Base-by-base conservation (phyloP, 2,113 vertebrate species). In the Psilopogon haemacephalus region DNA sequence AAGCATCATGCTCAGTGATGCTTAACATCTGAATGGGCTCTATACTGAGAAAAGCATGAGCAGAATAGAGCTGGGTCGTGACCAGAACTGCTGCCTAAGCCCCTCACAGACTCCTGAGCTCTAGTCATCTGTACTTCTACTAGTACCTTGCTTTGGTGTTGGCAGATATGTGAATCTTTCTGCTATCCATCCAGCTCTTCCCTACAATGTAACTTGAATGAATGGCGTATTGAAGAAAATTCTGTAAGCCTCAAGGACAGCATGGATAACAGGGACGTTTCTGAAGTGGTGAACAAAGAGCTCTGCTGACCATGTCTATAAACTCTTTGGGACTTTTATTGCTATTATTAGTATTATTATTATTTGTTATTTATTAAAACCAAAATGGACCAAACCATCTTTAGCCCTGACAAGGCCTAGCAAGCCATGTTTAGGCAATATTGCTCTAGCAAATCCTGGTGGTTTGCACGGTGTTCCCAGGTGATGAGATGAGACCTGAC, bases 201-300 rank as follows among this genome's bases (percentile, higher is more conserved):
- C 18, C 7, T 58, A 3, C 6, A 5, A 4, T 0, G 2, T 1
- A 1, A 9, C 6, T 64, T 50, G 68, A 54, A 17, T 30, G 28
- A 82, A 32, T 3, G 0, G 1, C 3, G 5, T 11, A 12, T 27
- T 52, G 20, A 32, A 16, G 50, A 50, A 35, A 55, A 9, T 12
- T 83, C 37, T n/a, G 38, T 77, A 30, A n/a, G 8, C 30, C 42
- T 0, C 9, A 27, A n/a, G 33, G 20, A 17, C 15, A 38, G n/a
- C 12, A 0, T 18, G 19, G 70, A 15, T 84, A 64, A 35, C 48
- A 4, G 20, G 8, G 15, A 3, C 27, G 6, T 46, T 12, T 75
- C 26, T 88, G n/a, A 73, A 80, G 27, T 54, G 44, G 60, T 86
- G 56, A 20, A 7, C 26, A 17, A 63, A 80, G 69, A 64, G n/a